Percentiles rank a stretch among this genome's conserved stretches.
Conservation (phyloP, 2,888 invertebrate genomes). For the Tenodera sinensis region DNA sequence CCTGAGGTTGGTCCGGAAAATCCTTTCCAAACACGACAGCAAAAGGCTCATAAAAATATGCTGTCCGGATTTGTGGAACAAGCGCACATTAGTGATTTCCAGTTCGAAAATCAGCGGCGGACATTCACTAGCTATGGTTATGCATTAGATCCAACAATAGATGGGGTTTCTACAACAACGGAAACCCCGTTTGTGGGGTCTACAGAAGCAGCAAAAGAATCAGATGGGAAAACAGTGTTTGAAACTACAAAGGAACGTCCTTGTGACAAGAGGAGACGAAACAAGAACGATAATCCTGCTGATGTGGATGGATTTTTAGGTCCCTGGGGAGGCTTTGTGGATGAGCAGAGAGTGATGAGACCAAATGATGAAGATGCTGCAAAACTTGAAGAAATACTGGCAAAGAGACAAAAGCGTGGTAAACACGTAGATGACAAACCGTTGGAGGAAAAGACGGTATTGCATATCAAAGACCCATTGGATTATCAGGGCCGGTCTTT, state of each 20-base stretch:
- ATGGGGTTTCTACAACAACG: constrained; percentile 40
- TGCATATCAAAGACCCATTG: constrained; percentile 87
- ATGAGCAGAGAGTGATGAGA: constrained; percentile 83
- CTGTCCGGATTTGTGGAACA: constrained; percentile 92
- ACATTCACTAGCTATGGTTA: constrained; percentile 94
- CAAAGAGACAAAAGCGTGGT: constrained; percentile 85
- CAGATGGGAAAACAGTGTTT: constrained; percentile 84
- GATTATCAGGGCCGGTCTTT: constrained; percentile 98
- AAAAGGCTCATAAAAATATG: constrained; percentile 83
- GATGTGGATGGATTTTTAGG: constrained; percentile 95
- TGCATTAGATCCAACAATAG: constrained; percentile 90
- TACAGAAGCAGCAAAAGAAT: constrained; percentile 65
- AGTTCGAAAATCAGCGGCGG: constrained; percentile 93
- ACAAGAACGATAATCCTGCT: constrained; percentile 82
- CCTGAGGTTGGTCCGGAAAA: constrained; percentile 89
- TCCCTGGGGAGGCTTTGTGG: constrained; percentile 94
- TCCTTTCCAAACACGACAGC: constrained; percentile 88
- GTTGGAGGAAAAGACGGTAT: constrained; percentile 89
- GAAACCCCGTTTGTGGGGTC: constrained; percentile 53
- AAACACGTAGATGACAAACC: constrained; percentile 87
- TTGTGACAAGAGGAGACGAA: constrained; percentile 75
- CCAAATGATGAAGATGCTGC: constrained; percentile 93
- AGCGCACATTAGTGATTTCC: constrained; percentile 93
- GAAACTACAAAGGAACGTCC: constrained; percentile 73
- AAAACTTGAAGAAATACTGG: constrained; percentile 88